phyloP scores from a whole-genome alignment of 2,888 invertebrate genomes.

The Parascotia fuliginaria region DNA sequence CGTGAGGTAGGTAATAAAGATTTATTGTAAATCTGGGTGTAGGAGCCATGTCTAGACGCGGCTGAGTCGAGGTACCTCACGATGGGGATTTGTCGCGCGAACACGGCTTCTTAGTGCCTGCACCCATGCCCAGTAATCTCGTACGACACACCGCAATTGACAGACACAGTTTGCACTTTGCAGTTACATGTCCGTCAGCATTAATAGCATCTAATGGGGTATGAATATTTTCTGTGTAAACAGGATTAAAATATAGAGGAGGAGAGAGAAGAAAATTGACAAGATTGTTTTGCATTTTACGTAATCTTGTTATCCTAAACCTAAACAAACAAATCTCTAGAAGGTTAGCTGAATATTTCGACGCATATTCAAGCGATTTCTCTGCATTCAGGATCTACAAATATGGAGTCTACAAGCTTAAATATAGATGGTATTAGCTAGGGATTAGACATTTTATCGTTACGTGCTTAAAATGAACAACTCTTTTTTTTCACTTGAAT shows the following conservation, averaged over 20 bases:
- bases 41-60: constrained; percentile 59
- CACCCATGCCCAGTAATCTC: constrained; percentile 27
- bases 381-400: too few species aligned
- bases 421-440: too few species aligned
- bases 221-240: constrained; percentile 3
- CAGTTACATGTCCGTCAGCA: neutral
- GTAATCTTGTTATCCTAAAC: constrained; percentile 20
- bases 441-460: too few species aligned
- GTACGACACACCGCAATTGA: constrained; percentile 12
- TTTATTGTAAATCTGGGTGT: constrained; percentile 36
- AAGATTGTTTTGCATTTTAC: constrained; percentile 11
- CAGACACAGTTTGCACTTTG: neutral
- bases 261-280: constrained; percentile 19
- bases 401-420: too few species aligned
- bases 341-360: neutral
- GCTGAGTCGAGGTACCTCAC: constrained; percentile 40
- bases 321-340: constrained; percentile 18
- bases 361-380: too few species aligned
- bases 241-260: constrained; percentile 16
- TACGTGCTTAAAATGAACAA: too few species aligned
- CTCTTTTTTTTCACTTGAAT: too few species aligned
- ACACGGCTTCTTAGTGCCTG: constrained; percentile 51
- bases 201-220: constrained; percentile 1
- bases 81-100: constrained; percentile 60
- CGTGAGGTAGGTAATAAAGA: constrained; percentile 29